These are phyloP conservation scores for Bembecia ichneumoniformis DNA, from an alignment of 2,888 invertebrate genomes.

Conservation along the genomic window DNA sequence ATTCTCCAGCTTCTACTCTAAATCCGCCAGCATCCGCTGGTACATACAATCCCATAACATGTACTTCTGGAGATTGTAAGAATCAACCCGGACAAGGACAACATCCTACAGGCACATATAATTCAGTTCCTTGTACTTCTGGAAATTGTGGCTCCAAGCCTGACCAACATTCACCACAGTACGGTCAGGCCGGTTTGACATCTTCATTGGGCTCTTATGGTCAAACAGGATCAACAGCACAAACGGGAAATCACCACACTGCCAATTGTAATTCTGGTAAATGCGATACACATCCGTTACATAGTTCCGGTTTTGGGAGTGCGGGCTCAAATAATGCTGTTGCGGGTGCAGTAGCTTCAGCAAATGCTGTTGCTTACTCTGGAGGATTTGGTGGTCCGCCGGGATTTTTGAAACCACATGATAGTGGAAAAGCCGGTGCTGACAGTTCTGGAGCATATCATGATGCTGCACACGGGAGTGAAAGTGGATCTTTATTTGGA, in stretches of 20 bases:
- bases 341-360: conserved; percentile 18
- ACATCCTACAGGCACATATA: neutral
- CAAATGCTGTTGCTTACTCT: conserved; percentile 38
- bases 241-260: neutral
- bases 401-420: conserved; percentile 49
- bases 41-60: neutral
- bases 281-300: neutral
- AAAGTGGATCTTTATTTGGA: neutral
- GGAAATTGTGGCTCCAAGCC: neutral
- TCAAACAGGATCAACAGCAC: neutral
- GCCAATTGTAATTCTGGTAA: neutral
- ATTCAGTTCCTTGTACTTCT: neutral
- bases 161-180: conserved; percentile 1
- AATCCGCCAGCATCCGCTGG: neutral
- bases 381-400: conserved; percentile 62
- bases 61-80: neutral
- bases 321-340: neutral
- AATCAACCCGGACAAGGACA: neutral
- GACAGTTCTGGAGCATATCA: neutral
- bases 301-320: neutral
- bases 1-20: neutral
- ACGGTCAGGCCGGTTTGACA: conserved; percentile 5
- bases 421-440: conserved; percentile 28
- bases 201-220: neutral
- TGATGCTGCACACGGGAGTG: neutral